Percentiles rank a stretch among this genome's conserved stretches.
phyloP scores from a whole-genome alignment of 2,888 invertebrate species.

The Ennomos quercinarius region DNA sequence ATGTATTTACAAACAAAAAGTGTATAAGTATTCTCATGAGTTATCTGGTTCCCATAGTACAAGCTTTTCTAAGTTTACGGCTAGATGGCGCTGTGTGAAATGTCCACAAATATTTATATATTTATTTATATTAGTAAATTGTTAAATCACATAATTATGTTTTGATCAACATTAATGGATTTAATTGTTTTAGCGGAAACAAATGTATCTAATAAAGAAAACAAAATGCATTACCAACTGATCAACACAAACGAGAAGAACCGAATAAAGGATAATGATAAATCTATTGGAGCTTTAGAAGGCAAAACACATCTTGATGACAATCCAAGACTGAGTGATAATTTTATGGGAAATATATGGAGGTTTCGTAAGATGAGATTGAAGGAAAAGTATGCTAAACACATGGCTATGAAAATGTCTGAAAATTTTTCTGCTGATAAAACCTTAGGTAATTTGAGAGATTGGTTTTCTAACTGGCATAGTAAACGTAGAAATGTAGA shows the following conservation, averaged over 20 bases:
- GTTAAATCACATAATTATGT: too few species aligned
- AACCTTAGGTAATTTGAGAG: slow-evolving; percentile 53
- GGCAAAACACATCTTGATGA: slow-evolving; percentile 73
- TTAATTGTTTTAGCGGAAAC: slow-evolving; percentile 67
- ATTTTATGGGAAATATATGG: slow-evolving; percentile 66
- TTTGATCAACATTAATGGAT: slow-evolving; percentile 12
- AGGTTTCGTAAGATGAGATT: slow-evolving; percentile 65
- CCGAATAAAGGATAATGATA: slow-evolving; percentile 75
- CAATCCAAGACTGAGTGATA: slow-evolving; percentile 53
- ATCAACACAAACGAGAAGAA: slow-evolving; percentile 66
- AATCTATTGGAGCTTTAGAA: slow-evolving; percentile 74
- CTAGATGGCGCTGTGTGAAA: too few species aligned
- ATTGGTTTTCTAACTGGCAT: too few species aligned
- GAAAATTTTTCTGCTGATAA: slow-evolving; percentile 54
- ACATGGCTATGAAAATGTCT: slow-evolving; percentile 57
- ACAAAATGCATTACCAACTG: slow-evolving; percentile 62
- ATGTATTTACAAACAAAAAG: too few species aligned
- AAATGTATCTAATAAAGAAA: slow-evolving; percentile 53
- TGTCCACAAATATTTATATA: too few species aligned
- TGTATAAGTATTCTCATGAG: too few species aligned
- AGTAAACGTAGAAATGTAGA: too few species aligned
- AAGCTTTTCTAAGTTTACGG: too few species aligned
- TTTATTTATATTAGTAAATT: too few species aligned
- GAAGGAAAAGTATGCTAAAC: slow-evolving; percentile 69
- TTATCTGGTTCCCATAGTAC: too few species aligned